phyloP scores from a whole-genome alignment of 2,797 vertebrate species.

The Chelmon rostratus region DNA sequence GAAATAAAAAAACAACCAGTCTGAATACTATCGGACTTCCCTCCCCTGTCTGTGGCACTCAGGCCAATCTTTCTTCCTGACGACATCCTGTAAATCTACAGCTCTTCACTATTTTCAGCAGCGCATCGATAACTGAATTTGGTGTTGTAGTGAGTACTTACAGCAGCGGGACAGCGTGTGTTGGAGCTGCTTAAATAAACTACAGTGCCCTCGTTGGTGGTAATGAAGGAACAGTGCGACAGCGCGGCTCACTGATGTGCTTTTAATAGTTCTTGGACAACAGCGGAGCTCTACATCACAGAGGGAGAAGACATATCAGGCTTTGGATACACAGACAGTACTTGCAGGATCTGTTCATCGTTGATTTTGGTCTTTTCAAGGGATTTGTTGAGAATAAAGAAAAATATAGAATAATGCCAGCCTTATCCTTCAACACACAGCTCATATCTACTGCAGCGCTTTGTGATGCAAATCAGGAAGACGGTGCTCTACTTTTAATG shows the following conservation, averaged over 20 bases:
- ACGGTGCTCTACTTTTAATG: background rate
- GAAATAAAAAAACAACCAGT: background rate
- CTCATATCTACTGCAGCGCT: background rate
- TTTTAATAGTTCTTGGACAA: background rate
- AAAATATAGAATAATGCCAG: background rate
- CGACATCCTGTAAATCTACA: background rate
- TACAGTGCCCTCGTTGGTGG: background rate
- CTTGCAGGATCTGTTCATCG: background rate
- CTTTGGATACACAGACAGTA: background rate
- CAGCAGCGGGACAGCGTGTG: background rate
- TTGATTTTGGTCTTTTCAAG: background rate
- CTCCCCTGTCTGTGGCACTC: background rate
- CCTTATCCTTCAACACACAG: background rate
- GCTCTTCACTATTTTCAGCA: conserved; percentile 5
- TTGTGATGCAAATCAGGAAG: background rate
- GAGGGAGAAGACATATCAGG: background rate
- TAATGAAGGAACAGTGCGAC: background rate
- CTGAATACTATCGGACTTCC: background rate
- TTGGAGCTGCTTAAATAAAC: background rate
- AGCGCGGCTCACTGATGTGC: background rate
- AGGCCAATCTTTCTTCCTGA: background rate
- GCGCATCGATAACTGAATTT: conserved; percentile 1
- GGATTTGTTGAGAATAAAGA: background rate
- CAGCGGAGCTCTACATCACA: background rate
- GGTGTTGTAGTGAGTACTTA: conserved; percentile 1